These are phyloP conservation scores for Pegea sp. DNA, from an alignment of 23 tunicate species.

Conservation along the genomic window DNA sequence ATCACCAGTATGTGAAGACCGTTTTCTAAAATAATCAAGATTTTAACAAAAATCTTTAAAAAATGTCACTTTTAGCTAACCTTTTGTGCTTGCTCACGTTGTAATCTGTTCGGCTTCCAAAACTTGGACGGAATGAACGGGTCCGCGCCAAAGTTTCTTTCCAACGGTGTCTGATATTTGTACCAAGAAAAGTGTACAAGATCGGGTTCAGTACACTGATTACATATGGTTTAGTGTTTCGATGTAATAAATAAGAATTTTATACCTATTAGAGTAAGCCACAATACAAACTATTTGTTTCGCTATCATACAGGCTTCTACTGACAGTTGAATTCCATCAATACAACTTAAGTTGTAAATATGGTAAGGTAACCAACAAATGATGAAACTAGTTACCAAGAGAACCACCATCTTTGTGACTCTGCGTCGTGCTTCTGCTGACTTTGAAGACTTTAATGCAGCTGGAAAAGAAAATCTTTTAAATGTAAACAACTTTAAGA, in stretches of 20 bases:
- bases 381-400: conserved; percentile 43
- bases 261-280: conserved; percentile 79
- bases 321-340: conserved; percentile 16
- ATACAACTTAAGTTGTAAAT: conserved; percentile 38
- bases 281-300: conserved; percentile 16
- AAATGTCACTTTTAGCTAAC: too few relatives aligned
- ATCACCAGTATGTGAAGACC: too few relatives aligned
- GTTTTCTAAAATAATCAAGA: too few relatives aligned
- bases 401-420: conserved; percentile 71
- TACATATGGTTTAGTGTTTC: neutral
- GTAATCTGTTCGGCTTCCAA: conserved; percentile 27
- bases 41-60: too few relatives aligned
- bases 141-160: conserved; percentile 27
- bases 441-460: conserved; percentile 13
- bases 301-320: conserved; percentile 5
- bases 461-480: neutral
- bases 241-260: neutral
- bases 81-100: too few relatives aligned
- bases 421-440: conserved; percentile 54
- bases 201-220: conserved; percentile 67
- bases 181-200: conserved; percentile 67
- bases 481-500: neutral
- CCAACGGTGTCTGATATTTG: conserved; percentile 69
- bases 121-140: conserved; percentile 28
- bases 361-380: conserved; percentile 94